A percentile compares a stretch with the other conserved stretches of the same genome.
Evolutionary conservation across 2,113 vertebrate species (phyloP).

Genomic region (Mobula hypostoma): DNA sequence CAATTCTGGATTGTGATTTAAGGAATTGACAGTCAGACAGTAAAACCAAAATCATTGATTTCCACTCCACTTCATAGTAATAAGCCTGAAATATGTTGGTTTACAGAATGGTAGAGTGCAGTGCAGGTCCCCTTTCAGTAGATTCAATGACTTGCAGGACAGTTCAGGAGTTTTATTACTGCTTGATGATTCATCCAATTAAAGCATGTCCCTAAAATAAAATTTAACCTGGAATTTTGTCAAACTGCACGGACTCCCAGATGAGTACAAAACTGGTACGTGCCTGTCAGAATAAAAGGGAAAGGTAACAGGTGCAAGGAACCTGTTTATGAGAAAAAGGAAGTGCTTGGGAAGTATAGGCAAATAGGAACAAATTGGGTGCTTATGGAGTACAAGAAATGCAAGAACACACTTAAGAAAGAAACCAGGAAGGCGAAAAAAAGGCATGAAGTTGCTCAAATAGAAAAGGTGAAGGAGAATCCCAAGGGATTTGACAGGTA

Average conservation of each 20-base stretch:
- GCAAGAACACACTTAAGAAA: too few relatives aligned
- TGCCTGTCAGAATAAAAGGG: too few relatives aligned
- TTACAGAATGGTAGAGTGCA: background rate
- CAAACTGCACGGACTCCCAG: background rate
- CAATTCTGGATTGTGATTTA: conserved; percentile 5
- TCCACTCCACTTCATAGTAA: background rate
- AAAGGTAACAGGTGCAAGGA: too few relatives aligned
- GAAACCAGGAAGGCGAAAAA: too few relatives aligned
- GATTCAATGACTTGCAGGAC: background rate
- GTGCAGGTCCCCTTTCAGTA: background rate
- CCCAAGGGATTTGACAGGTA: too few relatives aligned
- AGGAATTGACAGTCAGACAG: background rate
- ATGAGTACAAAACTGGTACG: too few relatives aligned
- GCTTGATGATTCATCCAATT: background rate
- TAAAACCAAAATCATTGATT: background rate
- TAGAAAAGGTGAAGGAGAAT: too few relatives aligned
- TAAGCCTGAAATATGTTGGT: background rate
- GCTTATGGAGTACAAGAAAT: too few relatives aligned
- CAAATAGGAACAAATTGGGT: too few relatives aligned
- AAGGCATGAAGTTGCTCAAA: too few relatives aligned
- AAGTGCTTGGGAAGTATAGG: too few relatives aligned
- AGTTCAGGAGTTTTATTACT: background rate
- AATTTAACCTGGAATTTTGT: background rate
- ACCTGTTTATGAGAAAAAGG: too few relatives aligned
- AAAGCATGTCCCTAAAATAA: background rate